Evolutionary conservation across 1,140 invertebrate genomes (phyloP).

Genomic region (Lepeophtheirus salmonis): DNA sequence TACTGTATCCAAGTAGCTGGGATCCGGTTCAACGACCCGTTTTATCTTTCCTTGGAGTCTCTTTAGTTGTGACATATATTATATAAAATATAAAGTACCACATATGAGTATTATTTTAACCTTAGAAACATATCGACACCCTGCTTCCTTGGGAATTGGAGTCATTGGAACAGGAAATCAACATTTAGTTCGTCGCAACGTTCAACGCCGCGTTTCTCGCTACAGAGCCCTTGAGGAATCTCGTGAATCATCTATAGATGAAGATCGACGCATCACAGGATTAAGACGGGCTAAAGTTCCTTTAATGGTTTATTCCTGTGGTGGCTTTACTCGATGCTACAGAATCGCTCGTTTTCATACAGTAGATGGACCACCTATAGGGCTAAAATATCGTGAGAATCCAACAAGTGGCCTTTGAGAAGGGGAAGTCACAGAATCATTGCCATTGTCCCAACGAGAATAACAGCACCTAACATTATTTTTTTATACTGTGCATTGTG

Average conservation of each 20-base stretch:
- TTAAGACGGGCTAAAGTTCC: conserved; percentile 4
- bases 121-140: background rate
- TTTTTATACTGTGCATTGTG: background rate
- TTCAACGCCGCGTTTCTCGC: background rate
- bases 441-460: no score
- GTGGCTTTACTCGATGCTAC: conserved; percentile 11
- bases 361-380: conserved; percentile 9
- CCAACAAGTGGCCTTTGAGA: background rate
- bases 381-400: background rate
- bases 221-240: background rate
- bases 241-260: background rate
- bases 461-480: background rate
- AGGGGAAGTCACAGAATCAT: background rate
- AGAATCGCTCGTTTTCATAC: background rate
- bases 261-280: background rate
- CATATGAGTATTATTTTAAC: background rate
- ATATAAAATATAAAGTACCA: no score
- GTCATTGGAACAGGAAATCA: background rate
- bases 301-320: conserved; percentile 15
- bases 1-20: no score
- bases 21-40: no score
- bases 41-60: no score
- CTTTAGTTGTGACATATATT: no score
- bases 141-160: background rate
- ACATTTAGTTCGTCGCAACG: background rate